Percentiles rank a stretch among this genome's conserved stretches.
Evolutionary conservation across 2,888 invertebrate species (phyloP).

Genomic region (Platycnemis pennipes): DNA sequence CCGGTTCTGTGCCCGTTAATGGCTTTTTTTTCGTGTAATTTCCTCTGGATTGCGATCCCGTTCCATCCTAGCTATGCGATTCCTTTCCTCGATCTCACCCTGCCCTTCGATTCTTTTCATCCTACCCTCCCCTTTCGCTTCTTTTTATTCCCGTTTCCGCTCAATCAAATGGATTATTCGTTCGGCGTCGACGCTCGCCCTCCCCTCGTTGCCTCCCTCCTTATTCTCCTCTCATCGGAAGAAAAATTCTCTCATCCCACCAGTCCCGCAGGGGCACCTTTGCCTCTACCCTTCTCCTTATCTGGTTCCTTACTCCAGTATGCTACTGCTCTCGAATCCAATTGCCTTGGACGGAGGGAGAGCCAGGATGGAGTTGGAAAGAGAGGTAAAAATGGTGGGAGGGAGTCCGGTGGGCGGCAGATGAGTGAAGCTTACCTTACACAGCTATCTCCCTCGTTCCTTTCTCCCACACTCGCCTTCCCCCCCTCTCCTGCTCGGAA

Average conservation of each 20-base stretch:
- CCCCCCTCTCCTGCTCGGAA: neutral
- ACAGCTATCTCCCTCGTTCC: neutral
- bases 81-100: neutral
- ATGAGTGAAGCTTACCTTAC: slow-evolving; percentile 57
- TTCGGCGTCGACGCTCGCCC: slow-evolving; percentile 6
- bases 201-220: neutral
- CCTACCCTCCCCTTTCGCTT: neutral
- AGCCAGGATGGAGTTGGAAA: neutral
- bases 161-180: slow-evolving; percentile 64
- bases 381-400: neutral
- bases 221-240: neutral
- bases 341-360: slow-evolving; percentile 20
- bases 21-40: slow-evolving; percentile 1
- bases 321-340: slow-evolving; percentile 49
- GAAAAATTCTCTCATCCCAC: neutral
- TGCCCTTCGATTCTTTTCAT: neutral
- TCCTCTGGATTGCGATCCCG: neutral
- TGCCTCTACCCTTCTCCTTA: slow-evolving; percentile 17
- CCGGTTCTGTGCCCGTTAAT: neutral
- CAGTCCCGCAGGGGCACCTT: neutral
- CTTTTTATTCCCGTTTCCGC: slow-evolving; percentile 31
- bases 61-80: neutral
- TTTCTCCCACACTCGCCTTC: neutral
- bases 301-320: neutral
- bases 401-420: neutral